Percentiles rank a stretch among this genome's conserved stretches.
phyloP scores from a whole-genome alignment of 2,888 invertebrate species.

The Harpagoxenus sublaevis region DNA sequence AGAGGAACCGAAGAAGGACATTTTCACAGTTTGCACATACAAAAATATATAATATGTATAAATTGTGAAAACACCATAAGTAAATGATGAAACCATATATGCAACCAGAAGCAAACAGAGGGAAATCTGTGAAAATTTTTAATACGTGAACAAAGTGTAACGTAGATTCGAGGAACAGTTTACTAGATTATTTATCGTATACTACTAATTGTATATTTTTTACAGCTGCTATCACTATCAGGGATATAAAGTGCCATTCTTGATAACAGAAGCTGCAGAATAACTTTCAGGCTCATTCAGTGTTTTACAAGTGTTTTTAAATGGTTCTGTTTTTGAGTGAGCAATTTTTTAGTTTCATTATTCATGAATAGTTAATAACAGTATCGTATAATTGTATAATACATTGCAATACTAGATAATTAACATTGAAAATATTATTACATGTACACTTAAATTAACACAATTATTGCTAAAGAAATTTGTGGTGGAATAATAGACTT shows the following conservation, averaged over 20 bases:
- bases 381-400: not conserved
- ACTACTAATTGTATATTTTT: slow-evolving; percentile 64
- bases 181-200: slow-evolving; percentile 53
- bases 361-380: slow-evolving; percentile 6
- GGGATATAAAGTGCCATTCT: slow-evolving; percentile 63
- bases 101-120: not conserved
- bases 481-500: slow-evolving; percentile 2
- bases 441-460: slow-evolving; percentile 6
- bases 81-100: not conserved
- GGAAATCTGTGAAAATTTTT: not conserved
- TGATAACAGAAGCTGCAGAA: slow-evolving; percentile 63
- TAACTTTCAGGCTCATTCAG: slow-evolving; percentile 50
- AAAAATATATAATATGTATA: not conserved
- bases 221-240: slow-evolving; percentile 68
- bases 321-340: not conserved
- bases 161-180: slow-evolving; percentile 17
- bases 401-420: slow-evolving; percentile 6
- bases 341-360: slow-evolving; percentile 22
- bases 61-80: not conserved
- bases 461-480: not conserved
- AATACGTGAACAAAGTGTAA: not conserved
- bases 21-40: not conserved
- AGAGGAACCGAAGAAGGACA: not conserved
- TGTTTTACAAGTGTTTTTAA: slow-evolving; percentile 43
- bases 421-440: slow-evolving; percentile 15